These are phyloP conservation scores for Ictalurus punctatus DNA, from an alignment of 2,113 vertebrate genomes.

Conservation along the genomic window DNA sequence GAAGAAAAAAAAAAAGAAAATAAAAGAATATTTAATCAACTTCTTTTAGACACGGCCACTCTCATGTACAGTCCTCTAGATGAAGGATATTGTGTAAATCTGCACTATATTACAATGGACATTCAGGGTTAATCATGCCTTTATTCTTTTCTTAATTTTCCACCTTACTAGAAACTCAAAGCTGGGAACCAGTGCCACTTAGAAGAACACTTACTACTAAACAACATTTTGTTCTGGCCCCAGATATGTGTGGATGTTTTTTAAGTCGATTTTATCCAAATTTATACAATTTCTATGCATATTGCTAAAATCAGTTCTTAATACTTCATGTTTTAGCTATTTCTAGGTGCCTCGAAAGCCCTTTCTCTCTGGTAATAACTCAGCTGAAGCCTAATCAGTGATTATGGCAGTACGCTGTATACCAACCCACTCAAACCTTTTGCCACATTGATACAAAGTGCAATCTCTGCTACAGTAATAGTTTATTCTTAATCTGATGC, in stretches of 20 bases:
- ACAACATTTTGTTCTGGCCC: neutral
- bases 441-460: neutral
- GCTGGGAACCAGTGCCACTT: neutral
- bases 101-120: neutral
- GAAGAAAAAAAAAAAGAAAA: too few relatives aligned
- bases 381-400: neutral
- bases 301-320: neutral
- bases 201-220: neutral
- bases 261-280: neutral
- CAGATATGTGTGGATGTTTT: neutral
- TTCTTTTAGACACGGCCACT: neutral
- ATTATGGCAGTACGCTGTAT: neutral
- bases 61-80: neutral
- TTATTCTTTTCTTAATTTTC: neutral
- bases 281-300: neutral
- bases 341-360: neutral
- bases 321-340: neutral
- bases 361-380: slow-evolving; percentile 1
- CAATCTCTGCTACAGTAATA: neutral
- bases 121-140: neutral
- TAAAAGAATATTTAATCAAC: neutral
- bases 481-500: neutral
- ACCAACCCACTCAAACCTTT: neutral
- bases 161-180: neutral
- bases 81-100: neutral